Base-by-base conservation (phyloP, 2,113 vertebrate genomes). In the Diphyllodes magnificus region DNA sequence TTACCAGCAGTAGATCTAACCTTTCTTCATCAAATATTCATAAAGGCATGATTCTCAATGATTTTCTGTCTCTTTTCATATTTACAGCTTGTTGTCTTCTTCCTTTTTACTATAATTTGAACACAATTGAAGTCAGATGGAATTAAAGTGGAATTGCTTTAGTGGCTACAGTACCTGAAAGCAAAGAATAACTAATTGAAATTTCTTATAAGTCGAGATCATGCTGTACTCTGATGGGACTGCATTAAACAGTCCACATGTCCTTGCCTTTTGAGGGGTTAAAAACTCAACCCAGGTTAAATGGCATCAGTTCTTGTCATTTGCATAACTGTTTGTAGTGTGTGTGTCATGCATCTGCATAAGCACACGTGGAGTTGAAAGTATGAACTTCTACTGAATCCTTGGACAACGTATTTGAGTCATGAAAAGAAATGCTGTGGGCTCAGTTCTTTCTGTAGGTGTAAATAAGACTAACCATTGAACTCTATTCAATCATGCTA, bases 51-150 rank as follows among this genome's bases (percentile, higher is more conserved):
- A 98, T 99, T 99, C 98, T 98, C 98, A 99, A 99, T 99, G 99
- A 99, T 99, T 99, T 99, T 99, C 99, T 99, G 99, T 99, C 99
- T 99, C 98, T 98, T 98, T 98, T 98, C 97, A 98, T 99, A 99
- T 98, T 98, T 99, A 98, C 98, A 98, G 98, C 98, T 98, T 99
- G 98, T 99, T 99, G 99, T 99, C 98, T 98, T 98, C 98, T 98
- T 97, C 97, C 97, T 97, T 97, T 98, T 98, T 98, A 96, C 98
- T 98, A 94, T 98, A 97, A 98, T 98, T 98, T 98, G 98, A 98
- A 98, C 98, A 98, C 98, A 98, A 97, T 97, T 98, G 98, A 98
- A 99, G 98, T 99, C 98, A 98, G 96, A 97, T 98, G 97, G 98
- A 99, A 99, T 99, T 99, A 98, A 97, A 98, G 97, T 98, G 98